Conservation (phyloP, 2,888 invertebrate genomes). For the Formica aserva region DNA sequence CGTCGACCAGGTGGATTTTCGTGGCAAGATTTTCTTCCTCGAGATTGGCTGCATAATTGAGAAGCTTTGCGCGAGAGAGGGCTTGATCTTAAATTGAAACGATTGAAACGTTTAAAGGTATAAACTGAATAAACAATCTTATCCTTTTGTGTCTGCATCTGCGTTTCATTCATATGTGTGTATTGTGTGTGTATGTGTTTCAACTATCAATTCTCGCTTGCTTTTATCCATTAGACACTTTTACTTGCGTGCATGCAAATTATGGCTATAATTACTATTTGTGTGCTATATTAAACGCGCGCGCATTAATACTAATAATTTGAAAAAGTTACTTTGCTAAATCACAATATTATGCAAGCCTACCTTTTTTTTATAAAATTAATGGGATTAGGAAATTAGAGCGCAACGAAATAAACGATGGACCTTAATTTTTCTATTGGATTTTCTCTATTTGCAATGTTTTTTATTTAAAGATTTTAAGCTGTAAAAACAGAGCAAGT, state of each 20-base stretch:
- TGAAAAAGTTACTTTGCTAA: conserved; percentile 13
- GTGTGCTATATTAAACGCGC: neutral
- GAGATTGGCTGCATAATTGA: conserved; percentile 29
- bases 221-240: neutral
- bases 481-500: neutral
- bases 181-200: neutral
- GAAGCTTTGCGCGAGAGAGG: neutral
- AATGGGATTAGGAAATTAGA: conserved; percentile 31
- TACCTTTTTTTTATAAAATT: conserved; percentile 27
- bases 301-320: neutral
- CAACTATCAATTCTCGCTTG: neutral
- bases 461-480: neutral
- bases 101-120: neutral
- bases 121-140: conserved; percentile 3
- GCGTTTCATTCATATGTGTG: neutral
- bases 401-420: conserved; percentile 36
- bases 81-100: neutral
- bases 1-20: neutral
- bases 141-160: neutral
- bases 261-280: conserved; percentile 9
- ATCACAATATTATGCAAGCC: conserved; percentile 23
- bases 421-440: neutral
- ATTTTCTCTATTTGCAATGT: neutral
- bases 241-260: conserved; percentile 20
- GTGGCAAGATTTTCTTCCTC: neutral